Percentiles rank a stretch among this genome's conserved stretches.
phyloP scores from a whole-genome alignment of 2,113 vertebrate genomes.

The Mohoua ochrocephala region DNA sequence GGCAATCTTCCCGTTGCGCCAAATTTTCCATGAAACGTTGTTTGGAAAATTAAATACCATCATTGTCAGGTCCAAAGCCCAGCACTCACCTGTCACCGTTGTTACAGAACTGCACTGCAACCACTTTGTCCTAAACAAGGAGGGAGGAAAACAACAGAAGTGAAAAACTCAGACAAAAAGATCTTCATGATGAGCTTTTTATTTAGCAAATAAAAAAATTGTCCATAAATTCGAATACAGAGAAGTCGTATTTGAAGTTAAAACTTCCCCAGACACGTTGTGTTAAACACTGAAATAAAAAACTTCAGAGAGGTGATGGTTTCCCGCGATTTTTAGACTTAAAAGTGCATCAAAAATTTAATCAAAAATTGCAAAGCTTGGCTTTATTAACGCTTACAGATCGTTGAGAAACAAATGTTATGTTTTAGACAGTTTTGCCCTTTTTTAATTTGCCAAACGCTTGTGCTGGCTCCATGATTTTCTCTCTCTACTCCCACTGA shows the following conservation, averaged over 20 bases:
- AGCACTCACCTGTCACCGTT: slow-evolving; percentile 87
- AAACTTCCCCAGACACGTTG: not conserved
- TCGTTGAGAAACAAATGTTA: not conserved
- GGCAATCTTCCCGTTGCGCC: not conserved
- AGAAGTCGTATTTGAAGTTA: not conserved
- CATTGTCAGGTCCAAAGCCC: not conserved
- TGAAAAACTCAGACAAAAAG: not conserved
- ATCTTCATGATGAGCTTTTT: not conserved
- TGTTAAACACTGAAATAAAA: not conserved
- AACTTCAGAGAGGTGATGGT: not conserved
- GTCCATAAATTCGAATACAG: not conserved
- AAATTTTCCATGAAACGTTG: not conserved
- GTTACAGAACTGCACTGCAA: slow-evolving; percentile 96
- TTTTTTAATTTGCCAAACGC: not conserved
- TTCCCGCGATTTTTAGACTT: not conserved
- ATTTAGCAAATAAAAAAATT: not conserved
- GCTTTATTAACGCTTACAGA: not conserved
- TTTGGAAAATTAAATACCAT: not conserved
- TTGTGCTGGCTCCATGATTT: not conserved
- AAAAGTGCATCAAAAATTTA: not conserved
- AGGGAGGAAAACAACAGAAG: not conserved
- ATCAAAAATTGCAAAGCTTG: not conserved
- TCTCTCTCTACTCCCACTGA: not conserved
- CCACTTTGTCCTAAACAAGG: slow-evolving; percentile 89
- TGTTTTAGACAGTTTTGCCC: not conserved